Conservation (phyloP, 2,888 invertebrate species). For the Drosophila niveifrons region DNA sequence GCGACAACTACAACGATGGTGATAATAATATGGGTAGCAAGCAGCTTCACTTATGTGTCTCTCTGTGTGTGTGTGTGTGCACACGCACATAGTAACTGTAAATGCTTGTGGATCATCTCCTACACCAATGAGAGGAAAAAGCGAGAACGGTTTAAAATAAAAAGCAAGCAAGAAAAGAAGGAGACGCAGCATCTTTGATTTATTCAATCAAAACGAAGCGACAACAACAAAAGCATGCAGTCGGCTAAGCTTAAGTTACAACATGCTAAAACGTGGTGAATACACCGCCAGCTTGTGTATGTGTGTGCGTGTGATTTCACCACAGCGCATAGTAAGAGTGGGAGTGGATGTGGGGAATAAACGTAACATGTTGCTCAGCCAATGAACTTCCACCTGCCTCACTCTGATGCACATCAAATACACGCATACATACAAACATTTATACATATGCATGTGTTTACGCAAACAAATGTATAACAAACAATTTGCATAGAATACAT, state of each 20-base stretch:
- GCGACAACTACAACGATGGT: constrained; percentile 7
- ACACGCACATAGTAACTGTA: constrained; percentile 48
- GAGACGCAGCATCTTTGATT: constrained; percentile 54
- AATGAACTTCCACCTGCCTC: constrained; percentile 32
- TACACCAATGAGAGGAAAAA: constrained; percentile 39
- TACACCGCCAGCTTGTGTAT: constrained; percentile 17
- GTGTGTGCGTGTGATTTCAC: constrained; percentile 38
- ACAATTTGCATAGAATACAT: constrained; percentile 19
- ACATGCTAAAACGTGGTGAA: constrained; percentile 57
- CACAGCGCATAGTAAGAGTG: constrained; percentile 35
- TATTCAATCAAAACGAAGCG: constrained; percentile 61
- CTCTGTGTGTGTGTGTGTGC: not conserved
- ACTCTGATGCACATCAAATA: constrained; percentile 12
- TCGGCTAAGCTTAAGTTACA: constrained; percentile 57
- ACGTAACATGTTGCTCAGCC: constrained; percentile 42
- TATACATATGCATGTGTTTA: not conserved
- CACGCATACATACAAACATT: not conserved
- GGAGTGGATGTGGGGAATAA: constrained; percentile 29
- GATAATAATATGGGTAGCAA: constrained; percentile 25
- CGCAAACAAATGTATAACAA: constrained; percentile 10
- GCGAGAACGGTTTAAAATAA: constrained; percentile 27
- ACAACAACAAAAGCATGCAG: constrained; percentile 13
- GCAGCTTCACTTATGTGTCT: constrained; percentile 25
- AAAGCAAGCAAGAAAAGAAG: not conserved
- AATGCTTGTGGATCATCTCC: constrained; percentile 38